These are phyloP conservation scores for Tetramorium alpestre DNA, from an alignment of 1,140 invertebrate species.

Conservation along the genomic window DNA sequence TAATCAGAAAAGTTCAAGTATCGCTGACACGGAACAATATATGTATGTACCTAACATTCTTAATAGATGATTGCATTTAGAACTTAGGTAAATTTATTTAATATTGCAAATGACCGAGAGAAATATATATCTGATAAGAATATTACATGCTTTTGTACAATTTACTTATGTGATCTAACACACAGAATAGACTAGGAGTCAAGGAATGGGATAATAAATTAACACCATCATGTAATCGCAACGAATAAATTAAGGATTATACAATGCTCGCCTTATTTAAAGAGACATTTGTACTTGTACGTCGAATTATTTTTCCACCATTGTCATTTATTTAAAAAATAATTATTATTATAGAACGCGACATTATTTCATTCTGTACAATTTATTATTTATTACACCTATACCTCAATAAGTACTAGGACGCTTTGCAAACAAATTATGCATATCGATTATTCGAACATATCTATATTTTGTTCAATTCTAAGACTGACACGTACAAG, in stretches of 20 bases:
- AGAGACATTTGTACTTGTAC: slow-evolving; percentile 38
- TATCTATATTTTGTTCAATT: slow-evolving; percentile 20
- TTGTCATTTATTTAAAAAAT: slow-evolving; percentile 44
- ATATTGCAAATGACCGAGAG: slow-evolving; percentile 8
- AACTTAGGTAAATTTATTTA: slow-evolving; percentile 12
- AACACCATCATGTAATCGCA: slow-evolving; percentile 21
- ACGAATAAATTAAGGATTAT: slow-evolving; percentile 41
- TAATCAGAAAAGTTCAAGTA: not conserved
- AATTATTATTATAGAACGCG: slow-evolving; percentile 18
- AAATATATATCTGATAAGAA: slow-evolving; percentile 1
- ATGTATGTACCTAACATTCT: not conserved
- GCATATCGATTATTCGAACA: slow-evolving; percentile 13
- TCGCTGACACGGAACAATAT: not conserved
- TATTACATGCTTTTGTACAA: not conserved
- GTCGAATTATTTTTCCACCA: slow-evolving; percentile 27
- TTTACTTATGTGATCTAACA: slow-evolving; percentile 18
- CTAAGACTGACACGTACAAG: slow-evolving; percentile 9
- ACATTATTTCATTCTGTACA: slow-evolving; percentile 38
- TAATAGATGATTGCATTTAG: not conserved
- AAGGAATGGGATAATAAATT: slow-evolving; percentile 15
- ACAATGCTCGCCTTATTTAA: slow-evolving; percentile 7
- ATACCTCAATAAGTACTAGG: slow-evolving; percentile 34
- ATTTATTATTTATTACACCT: slow-evolving; percentile 42
- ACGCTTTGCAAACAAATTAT: slow-evolving; percentile 3
- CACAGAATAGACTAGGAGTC: not conserved